Evolutionary conservation across 2,113 vertebrate genomes (phyloP).

Genomic region (Egretta garzetta): DNA sequence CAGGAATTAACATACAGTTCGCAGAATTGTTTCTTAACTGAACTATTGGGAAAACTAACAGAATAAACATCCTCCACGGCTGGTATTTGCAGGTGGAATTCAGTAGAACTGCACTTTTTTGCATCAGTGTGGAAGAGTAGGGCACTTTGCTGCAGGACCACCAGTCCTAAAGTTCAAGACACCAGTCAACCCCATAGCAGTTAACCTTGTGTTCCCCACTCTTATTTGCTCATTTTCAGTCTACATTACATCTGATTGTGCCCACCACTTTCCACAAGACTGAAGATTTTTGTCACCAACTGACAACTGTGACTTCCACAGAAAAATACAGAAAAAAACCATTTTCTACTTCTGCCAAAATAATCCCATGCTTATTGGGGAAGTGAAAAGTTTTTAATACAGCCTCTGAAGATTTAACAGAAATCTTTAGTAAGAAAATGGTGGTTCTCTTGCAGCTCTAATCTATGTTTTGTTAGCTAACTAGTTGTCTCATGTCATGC

Average conservation of each 20-base stretch:
- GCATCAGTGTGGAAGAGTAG: not conserved
- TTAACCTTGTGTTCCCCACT: not conserved
- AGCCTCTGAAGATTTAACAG: not conserved
- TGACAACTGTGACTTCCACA: not conserved
- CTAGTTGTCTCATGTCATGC: not conserved
- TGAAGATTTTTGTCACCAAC: not conserved
- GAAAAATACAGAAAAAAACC: not conserved
- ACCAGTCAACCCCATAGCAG: not conserved
- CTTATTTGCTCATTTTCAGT: not conserved
- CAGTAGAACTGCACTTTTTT: not conserved
- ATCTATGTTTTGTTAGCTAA: not conserved
- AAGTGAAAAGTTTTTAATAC: not conserved
- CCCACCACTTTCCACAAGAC: not conserved
- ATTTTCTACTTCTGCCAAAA: not conserved
- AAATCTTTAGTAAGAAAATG: not conserved
- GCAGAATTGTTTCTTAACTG: not conserved
- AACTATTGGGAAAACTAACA: not conserved
- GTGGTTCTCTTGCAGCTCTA: not conserved
- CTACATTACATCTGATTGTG: not conserved
- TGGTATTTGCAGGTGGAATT: not conserved
- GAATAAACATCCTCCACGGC: not conserved
- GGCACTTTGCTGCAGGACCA: not conserved
- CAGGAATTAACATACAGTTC: not conserved
- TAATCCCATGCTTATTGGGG: not conserved
- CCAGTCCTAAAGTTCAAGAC: not conserved